Evolutionary conservation across 2,888 invertebrate species (phyloP), one percentile per base, ranked within the genome.

Genomic region (Neria commutata): DNA sequence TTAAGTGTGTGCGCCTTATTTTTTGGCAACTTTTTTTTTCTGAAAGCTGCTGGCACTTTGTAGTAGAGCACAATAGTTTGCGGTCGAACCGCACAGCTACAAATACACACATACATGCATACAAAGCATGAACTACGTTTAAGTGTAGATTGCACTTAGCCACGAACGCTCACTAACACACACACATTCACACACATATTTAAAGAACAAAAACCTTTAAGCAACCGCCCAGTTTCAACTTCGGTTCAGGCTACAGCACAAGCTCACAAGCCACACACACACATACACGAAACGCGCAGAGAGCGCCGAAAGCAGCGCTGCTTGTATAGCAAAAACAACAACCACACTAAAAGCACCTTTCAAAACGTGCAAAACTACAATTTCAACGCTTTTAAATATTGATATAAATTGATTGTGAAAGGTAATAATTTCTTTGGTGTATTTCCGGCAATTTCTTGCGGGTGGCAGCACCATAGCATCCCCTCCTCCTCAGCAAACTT

Each of bases 361-460:
- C n/a, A 49, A 57, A 56, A 53, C 42, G 45, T 40, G 59, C 58
- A 56, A 70, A 67, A 52, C 60, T 51, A 54, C 64, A 61, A 65
- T 67, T 68, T 66, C 54, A 58, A 55, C 50, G 60, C 61, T 63
- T 58, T 67, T 63, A 69, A 67, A 69, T 64, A 70, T 68, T 69
- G 69, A 69, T 68, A 66, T 62, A 68, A 62, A 62, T 62, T 64
- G 64, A 60, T 63, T 57, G 58, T 58, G 46, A 56, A 56, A 54
- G 58, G 58, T 51, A 58, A 58, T 59, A 63, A 54, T 63, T 65
- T 52, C 10, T 42, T 45, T 56, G 29, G 34, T 33, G 16, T 46
- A 25, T 54, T 57, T 42, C 23, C 10, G 46, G 3, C n/a, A n/a
- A n/a, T n/a, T n/a, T n/a, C n/a, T n/a, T n/a, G n/a, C n/a, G n/a